Conservation (phyloP, 2,888 invertebrate species). For the Andrena haemorrhoa region DNA sequence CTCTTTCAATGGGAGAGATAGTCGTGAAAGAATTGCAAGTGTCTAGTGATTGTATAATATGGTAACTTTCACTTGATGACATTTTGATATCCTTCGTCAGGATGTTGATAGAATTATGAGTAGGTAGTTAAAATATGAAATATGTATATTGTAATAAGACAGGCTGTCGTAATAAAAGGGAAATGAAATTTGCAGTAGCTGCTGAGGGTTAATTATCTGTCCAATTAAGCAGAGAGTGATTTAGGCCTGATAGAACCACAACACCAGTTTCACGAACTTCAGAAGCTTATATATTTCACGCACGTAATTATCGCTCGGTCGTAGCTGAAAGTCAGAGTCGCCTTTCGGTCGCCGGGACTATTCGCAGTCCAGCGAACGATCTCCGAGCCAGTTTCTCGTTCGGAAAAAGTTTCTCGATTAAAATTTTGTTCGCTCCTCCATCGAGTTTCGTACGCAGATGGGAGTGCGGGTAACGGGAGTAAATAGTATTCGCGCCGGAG, state of each 20-base stretch:
- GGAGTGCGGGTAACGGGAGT: slow-evolving; percentile 24
- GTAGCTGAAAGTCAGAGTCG: slow-evolving; percentile 3
- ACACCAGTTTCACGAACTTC: background rate
- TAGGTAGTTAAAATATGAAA: no score
- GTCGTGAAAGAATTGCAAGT: slow-evolving; percentile 4
- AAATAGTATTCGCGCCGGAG: slow-evolving; percentile 53
- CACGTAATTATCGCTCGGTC: slow-evolving; percentile 2
- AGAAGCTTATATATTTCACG: background rate
- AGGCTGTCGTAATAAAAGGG: no score
- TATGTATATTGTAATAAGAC: no score
- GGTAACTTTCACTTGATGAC: background rate
- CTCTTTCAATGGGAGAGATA: background rate
- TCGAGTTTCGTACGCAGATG: slow-evolving; percentile 63
- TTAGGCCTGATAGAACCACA: no score
- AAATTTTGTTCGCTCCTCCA: slow-evolving; percentile 77
- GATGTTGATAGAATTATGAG: no score
- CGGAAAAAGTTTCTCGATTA: slow-evolving; percentile 81
- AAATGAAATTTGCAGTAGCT: no score
- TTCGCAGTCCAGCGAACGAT: slow-evolving; percentile 43
- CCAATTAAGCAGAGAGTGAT: no score
- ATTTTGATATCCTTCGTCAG: no score
- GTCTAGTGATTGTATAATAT: background rate
- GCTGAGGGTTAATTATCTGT: no score
- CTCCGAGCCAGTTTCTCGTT: slow-evolving; percentile 38
- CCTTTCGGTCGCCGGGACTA: slow-evolving; percentile 9